Base-by-base conservation (phyloP, 2,113 vertebrate genomes). In the Motacilla alba region DNA sequence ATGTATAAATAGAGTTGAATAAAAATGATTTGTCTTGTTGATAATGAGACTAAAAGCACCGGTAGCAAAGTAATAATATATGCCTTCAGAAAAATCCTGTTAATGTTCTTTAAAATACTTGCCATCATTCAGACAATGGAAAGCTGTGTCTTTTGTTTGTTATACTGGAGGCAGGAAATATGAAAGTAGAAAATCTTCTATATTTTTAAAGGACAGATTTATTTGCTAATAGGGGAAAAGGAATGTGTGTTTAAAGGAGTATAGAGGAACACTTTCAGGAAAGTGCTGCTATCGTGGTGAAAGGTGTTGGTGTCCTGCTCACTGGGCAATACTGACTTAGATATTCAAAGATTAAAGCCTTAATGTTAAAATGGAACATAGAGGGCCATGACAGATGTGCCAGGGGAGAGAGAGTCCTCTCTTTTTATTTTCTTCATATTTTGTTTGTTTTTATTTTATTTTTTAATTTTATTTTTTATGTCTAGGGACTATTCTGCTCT, bases 11-110 rank as follows among this genome's bases (percentile, higher is more conserved):
- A 90, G 41, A 93, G 30, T 68, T 77, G 41, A 94, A 93, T 90
- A 94, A 94, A 96, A 96, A 95, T 94, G 64, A 95, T 94, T 95
- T 96, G 55, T 88, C 85, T 80, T 67, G 43, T 81, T 94, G 88
- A 92, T 94, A 92, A 90, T 85, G 55, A 72, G 59, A 83, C 79
- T 86, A 92, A 96, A 93, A 92, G 31, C 17, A 78, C 35, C 69
- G 68, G 94, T 92, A 96, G 96, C 88, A 75, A 39, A 13, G 56
- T 69, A 97, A 84, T 52, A 87, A 75, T 66, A 83, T 8, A 79
- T 39, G 30, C 18, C 84, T 93, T 91, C 50, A 85, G 75, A 86
- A 87, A 41, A 93, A 77, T 77, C 41, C 6, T 75, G 64, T 78
- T 88, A 83, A 83, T 52, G 72, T 52, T 81, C 86, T 94, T 78